phyloP scores from a whole-genome alignment of 2,113 vertebrate genomes.

The Heterotilapia buettikoferi region DNA sequence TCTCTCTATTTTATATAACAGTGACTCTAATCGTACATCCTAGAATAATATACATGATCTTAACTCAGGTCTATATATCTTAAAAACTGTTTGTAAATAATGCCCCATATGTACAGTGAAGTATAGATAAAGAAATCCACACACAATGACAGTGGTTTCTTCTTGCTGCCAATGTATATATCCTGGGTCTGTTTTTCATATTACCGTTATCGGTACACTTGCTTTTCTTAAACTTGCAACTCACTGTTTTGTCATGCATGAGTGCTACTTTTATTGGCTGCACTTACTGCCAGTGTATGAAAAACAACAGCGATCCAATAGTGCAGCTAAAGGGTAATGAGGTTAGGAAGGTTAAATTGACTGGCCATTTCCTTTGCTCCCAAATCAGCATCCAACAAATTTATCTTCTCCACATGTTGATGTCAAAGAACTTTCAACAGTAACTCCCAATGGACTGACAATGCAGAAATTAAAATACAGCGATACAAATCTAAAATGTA shows the following conservation, averaged over 20 bases:
- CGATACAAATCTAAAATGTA: not conserved
- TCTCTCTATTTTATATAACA: not conserved
- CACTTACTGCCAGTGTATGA: not conserved
- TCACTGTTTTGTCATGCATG: not conserved
- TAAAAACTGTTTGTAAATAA: not conserved
- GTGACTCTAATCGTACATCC: too few relatives aligned
- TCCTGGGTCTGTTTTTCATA: not conserved
- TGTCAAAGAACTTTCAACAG: not conserved
- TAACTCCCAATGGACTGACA: not conserved
- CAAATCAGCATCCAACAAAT: not conserved
- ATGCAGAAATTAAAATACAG: not conserved
- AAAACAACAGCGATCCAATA: not conserved
- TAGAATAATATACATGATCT: not conserved
- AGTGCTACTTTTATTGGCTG: not conserved
- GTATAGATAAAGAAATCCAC: not conserved
- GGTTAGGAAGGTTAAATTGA: not conserved
- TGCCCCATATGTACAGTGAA: not conserved
- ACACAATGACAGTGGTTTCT: not conserved
- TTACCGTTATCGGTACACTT: not conserved
- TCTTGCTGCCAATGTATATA: not conserved
- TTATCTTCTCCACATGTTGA: not conserved
- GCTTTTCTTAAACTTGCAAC: not conserved
- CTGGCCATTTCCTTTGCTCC: not conserved
- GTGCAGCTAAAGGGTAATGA: not conserved
- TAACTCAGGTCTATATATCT: not conserved